phyloP scores from a whole-genome alignment of 2,113 vertebrate genomes.

The Aegotheles bennettii region DNA sequence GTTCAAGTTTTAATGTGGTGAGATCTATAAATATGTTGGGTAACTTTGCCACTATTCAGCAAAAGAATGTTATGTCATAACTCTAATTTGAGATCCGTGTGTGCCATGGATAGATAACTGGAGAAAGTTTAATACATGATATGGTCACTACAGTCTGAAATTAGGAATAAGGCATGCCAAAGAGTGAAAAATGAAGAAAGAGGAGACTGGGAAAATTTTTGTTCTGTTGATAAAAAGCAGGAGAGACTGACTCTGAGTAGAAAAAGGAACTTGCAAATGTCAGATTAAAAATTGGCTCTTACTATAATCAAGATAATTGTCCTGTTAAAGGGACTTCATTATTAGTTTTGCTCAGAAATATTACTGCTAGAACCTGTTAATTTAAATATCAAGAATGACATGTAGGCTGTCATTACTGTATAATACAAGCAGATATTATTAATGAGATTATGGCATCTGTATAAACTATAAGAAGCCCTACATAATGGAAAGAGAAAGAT shows the following conservation, averaged over 20 bases:
- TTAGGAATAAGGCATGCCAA: background rate
- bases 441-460: background rate
- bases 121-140: background rate
- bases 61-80: background rate
- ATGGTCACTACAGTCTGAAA: background rate
- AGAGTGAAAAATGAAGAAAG: background rate
- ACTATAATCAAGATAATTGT: background rate
- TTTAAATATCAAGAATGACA: background rate
- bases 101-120: background rate
- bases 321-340: background rate
- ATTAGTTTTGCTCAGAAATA: background rate
- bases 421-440: background rate
- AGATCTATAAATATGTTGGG: background rate
- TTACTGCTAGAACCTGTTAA: background rate
- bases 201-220: background rate
- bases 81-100: background rate
- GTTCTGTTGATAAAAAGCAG: background rate
- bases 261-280: background rate
- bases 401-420: background rate
- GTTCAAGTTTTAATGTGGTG: background rate
- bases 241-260: background rate
- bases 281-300: background rate
- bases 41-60: background rate
- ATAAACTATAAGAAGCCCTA: background rate
- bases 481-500: background rate